phyloP scores from a whole-genome alignment of 2,888 invertebrate genomes.

The Adelphocoris suturalis region DNA sequence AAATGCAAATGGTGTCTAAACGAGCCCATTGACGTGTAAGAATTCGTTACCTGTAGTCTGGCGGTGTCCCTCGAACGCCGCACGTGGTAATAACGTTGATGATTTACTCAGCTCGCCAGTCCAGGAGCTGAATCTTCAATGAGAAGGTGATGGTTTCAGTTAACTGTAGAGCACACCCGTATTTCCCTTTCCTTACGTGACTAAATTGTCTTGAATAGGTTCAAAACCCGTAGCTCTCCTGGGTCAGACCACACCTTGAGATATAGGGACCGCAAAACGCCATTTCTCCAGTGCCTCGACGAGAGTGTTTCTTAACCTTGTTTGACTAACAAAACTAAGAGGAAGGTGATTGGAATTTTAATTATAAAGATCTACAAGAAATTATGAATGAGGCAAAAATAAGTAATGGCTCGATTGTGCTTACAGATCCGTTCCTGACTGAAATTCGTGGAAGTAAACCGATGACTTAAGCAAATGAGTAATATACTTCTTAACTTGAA shows the following conservation, averaged over 20 bases:
- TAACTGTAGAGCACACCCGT: conserved; percentile 29
- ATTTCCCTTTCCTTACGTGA: conserved; percentile 71
- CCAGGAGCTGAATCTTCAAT: conserved; percentile 56
- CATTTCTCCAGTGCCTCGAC: conserved; percentile 41
- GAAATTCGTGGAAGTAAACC: no score
- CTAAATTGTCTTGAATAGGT: conserved; percentile 64
- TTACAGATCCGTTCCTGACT: no score
- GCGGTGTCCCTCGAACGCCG: conserved; percentile 14
- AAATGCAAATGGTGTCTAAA: no score
- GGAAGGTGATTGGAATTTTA: not conserved
- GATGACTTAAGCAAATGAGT: no score
- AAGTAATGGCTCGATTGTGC: no score
- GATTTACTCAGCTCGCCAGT: conserved; percentile 45
- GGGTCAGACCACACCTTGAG: conserved; percentile 44
- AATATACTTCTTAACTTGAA: no score
- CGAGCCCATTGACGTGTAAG: not conserved
- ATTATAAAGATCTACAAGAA: no score
- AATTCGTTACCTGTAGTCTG: conserved; percentile 6
- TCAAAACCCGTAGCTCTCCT: conserved; percentile 55
- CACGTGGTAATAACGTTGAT: conserved; percentile 31
- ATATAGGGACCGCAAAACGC: conserved; percentile 45
- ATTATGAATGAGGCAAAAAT: no score
- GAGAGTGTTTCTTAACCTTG: not conserved
- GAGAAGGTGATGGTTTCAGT: conserved; percentile 27
- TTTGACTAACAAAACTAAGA: not conserved